Base-by-base conservation (phyloP, 2,888 invertebrate genomes). In the Margaritifera margaritifera region DNA sequence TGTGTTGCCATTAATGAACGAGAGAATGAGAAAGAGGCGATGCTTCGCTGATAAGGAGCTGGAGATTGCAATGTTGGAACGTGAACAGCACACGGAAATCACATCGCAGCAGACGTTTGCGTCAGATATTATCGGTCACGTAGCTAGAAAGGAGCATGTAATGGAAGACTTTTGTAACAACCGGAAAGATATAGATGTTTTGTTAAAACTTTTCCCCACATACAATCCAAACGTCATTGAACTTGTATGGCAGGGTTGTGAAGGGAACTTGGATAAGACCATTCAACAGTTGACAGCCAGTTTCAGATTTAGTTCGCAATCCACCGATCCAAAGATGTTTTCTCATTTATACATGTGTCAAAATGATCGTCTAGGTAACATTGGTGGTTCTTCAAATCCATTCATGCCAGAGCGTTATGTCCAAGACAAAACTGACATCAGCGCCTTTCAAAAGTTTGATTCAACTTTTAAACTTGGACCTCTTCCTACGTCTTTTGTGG, bases 21-120 rank as follows among this genome's bases (percentile, higher is more conserved):
- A 93, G 90, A 88, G 92, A 89, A 81, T 92, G 92, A 80, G 92
- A 90, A 93, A 92, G 80, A 82, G 90, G n/a, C 84, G 90, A 24
- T 90, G 90, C 69, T 91, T 91, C 76, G 90, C 90, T 4, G 91
- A 91, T 79, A 88, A 88, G 66, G 90, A 90, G 67, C 83, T 91
- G 65, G 90, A 91, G 62, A 78, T 84, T 27, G 87, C 89, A 53
- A 87, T 89, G 85, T 75, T 86, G 24, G 6, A 31, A 5, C 20
- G 54, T 22, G 24, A 20, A 19, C 50, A 31, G 42, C 58, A 19
- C 58, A 18, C 27, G 53, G 51, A 11, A 55, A 42, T 18, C 22
- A 25, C 22, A 20, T 20, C 50, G 51, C 20, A 24, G 27, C 50
- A 3, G 51, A 20, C 19, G 1, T 55, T 11, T 53, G 55, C 24